Evolutionary conservation across 2,113 vertebrate genomes (phyloP).

Genomic region (Penelope pileata): DNA sequence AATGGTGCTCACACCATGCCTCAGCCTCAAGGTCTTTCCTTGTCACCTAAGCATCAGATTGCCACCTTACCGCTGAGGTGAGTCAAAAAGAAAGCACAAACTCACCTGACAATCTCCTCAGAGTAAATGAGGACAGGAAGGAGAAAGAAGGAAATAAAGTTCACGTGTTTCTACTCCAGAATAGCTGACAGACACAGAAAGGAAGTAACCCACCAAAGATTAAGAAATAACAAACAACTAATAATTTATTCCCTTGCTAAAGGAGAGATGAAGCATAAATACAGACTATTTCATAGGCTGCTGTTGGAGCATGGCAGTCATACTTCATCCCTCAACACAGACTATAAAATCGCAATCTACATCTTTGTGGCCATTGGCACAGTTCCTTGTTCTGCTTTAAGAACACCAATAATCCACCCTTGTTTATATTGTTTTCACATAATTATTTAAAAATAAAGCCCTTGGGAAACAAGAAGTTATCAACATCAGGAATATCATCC

Average conservation of each 20-base stretch:
- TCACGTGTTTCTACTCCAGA: neutral
- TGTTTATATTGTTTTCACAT: neutral
- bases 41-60: neutral
- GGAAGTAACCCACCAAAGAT: conserved; percentile 31
- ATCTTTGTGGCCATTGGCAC: conserved; percentile 25
- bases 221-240: conserved; percentile 55
- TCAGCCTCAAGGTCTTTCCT: neutral
- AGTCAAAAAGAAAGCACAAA: neutral
- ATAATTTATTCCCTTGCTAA: conserved; percentile 32
- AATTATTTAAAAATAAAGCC: conserved; percentile 22
- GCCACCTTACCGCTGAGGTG: neutral
- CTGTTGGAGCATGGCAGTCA: neutral
- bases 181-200: conserved; percentile 21
- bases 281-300: neutral
- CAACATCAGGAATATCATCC: neutral
- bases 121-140: neutral
- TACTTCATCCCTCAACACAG: neutral
- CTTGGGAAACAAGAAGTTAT: conserved; percentile 5
- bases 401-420: neutral
- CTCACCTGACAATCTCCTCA: neutral
- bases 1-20: neutral
- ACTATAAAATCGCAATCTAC: conserved; percentile 10
- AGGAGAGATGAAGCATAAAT: conserved; percentile 32
- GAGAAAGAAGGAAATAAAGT: conserved; percentile 6
- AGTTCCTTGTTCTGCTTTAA: conserved; percentile 13